These are phyloP conservation scores for Drosophila lowei DNA, from an alignment of 1,140 invertebrate genomes.

Conservation along the genomic window DNA sequence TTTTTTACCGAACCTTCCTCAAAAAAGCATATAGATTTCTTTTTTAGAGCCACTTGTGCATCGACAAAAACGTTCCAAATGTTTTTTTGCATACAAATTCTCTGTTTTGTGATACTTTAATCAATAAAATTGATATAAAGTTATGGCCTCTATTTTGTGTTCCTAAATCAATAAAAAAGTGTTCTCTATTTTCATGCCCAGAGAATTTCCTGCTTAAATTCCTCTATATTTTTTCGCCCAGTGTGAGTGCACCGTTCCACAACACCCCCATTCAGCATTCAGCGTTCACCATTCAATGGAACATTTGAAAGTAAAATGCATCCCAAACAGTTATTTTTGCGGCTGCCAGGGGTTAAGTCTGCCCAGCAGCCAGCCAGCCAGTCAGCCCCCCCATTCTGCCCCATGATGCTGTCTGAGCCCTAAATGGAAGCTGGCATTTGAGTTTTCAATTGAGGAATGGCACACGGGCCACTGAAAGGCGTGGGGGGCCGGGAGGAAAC, in stretches of 20 bases:
- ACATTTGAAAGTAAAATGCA: constrained; percentile 59
- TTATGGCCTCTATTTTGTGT: too few relatives aligned
- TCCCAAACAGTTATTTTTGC: constrained; percentile 53
- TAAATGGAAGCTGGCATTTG: constrained; percentile 58
- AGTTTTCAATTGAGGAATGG: constrained; percentile 66
- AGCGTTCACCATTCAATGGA: neutral
- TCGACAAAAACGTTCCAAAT: too few relatives aligned
- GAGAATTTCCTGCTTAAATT: too few relatives aligned
- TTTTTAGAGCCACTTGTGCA: too few relatives aligned
- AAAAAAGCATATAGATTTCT: too few relatives aligned
- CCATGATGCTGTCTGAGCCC: constrained; percentile 9
- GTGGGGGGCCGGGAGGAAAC: neutral
- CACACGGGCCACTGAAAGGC: constrained; percentile 23
- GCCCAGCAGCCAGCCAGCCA: neutral
- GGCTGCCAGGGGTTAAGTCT: constrained; percentile 59
- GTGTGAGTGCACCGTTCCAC: constrained; percentile 26
- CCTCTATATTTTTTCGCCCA: neutral
- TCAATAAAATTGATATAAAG: too few relatives aligned
- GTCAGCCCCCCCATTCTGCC: neutral
- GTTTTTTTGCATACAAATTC: too few relatives aligned
- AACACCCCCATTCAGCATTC: neutral
- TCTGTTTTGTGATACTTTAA: too few relatives aligned
- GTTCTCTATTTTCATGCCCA: too few relatives aligned
- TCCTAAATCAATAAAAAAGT: too few relatives aligned
- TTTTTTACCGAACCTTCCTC: too few relatives aligned